Percentiles rank a stretch among this genome's conserved stretches.
Evolutionary conservation across 1,140 invertebrate genomes (phyloP).

Genomic region (Calosoma granatense): DNA sequence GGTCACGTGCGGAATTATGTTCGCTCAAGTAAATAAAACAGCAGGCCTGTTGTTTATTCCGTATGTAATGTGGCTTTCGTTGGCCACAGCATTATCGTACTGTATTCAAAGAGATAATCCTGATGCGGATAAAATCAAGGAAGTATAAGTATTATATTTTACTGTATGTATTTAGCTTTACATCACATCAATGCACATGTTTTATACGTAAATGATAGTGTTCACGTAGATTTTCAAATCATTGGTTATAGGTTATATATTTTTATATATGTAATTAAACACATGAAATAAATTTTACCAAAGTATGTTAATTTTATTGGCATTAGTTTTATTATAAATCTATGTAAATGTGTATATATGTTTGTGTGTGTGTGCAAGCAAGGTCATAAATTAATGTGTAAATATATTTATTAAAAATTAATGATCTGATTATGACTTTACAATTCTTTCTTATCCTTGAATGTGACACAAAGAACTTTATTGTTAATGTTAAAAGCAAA

Average conservation of each 20-base stretch:
- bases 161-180: not conserved
- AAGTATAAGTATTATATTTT: conserved; percentile 14
- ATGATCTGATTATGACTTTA: too few relatives aligned
- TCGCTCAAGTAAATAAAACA: conserved; percentile 53
- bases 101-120: conserved; percentile 56
- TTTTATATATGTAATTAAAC: not conserved
- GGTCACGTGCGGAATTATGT: conserved; percentile 49
- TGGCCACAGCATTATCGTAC: conserved; percentile 58
- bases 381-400: too few relatives aligned
- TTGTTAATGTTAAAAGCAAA: too few relatives aligned
- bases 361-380: too few relatives aligned
- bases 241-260: not conserved
- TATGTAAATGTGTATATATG: too few relatives aligned
- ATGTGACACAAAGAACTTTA: too few relatives aligned
- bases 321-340: too few relatives aligned
- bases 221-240: not conserved
- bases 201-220: not conserved
- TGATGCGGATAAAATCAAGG: conserved; percentile 19
- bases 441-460: too few relatives aligned
- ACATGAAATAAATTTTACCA: too few relatives aligned
- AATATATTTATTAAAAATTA: too few relatives aligned
- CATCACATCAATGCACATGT: not conserved
- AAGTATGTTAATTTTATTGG: too few relatives aligned
- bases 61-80: conserved; percentile 67
- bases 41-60: conserved; percentile 66